phyloP scores from a whole-genome alignment of 2,113 vertebrate genomes.

The Limanda limanda region DNA sequence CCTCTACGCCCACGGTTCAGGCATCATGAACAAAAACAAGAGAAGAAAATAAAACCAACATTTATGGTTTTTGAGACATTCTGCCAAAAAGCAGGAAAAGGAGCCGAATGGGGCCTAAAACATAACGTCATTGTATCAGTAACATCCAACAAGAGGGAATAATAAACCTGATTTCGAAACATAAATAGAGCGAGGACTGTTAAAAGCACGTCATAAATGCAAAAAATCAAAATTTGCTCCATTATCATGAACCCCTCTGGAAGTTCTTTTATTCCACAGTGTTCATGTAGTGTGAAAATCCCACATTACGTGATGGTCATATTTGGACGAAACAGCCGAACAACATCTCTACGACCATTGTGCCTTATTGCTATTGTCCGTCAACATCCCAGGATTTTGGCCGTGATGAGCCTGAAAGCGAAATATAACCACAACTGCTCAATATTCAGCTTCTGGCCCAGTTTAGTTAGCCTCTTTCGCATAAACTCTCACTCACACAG shows the following conservation, averaged over 20 bases:
- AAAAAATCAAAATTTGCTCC: neutral
- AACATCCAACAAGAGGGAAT: neutral
- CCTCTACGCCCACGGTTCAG: too few relatives aligned
- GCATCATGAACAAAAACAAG: too few relatives aligned
- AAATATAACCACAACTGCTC: slow-evolving; percentile 53
- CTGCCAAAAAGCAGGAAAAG: neutral
- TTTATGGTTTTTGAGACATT: too few relatives aligned
- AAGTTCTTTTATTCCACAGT: slow-evolving; percentile 16
- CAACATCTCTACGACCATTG: slow-evolving; percentile 41
- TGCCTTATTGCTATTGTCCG: slow-evolving; percentile 48
- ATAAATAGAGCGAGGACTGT: neutral
- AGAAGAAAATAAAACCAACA: too few relatives aligned
- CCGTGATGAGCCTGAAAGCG: slow-evolving; percentile 53
- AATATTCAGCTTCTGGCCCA: slow-evolving; percentile 71
- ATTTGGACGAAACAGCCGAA: slow-evolving; percentile 17
- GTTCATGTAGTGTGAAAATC: neutral
- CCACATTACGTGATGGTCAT: slow-evolving; percentile 20
- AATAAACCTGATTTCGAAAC: neutral
- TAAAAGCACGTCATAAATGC: neutral
- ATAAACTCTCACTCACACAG: slow-evolving; percentile 78
- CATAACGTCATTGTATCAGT: neutral
- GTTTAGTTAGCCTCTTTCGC: slow-evolving; percentile 73
- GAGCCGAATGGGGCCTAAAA: neutral
- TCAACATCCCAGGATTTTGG: slow-evolving; percentile 49
- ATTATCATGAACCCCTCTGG: slow-evolving; percentile 1